Evolutionary conservation across 2,797 vertebrate genomes (phyloP).

Genomic region (Rhabdophis nuchalis): DNA sequence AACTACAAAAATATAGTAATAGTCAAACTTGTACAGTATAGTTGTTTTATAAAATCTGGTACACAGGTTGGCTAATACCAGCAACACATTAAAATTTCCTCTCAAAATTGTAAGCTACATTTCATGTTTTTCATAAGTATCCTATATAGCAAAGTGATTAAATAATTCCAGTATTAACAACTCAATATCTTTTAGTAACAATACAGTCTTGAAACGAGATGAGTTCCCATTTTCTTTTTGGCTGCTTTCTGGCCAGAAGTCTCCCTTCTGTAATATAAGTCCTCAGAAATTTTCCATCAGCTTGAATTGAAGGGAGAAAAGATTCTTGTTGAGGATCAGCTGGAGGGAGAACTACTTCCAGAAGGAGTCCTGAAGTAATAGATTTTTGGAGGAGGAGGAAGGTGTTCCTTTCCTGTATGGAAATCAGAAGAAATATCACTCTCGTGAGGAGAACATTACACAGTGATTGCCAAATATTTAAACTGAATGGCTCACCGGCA

Average conservation of each 20-base stretch:
- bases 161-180: neutral
- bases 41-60: neutral
- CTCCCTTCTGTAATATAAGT: neutral
- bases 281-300: neutral
- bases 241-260: neutral
- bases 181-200: neutral
- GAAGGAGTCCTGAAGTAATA: neutral
- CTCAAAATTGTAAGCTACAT: neutral
- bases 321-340: neutral
- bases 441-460: neutral
- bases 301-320: neutral
- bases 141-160: neutral
- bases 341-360: neutral
- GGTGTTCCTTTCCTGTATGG: neutral
- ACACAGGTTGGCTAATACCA: neutral
- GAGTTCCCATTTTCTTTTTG: neutral
- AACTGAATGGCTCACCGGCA: neutral
- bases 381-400: neutral
- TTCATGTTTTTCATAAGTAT: neutral
- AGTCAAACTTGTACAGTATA: neutral
- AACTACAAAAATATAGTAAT: neutral
- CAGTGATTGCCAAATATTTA: neutral
- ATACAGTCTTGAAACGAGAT: neutral
- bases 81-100: neutral
- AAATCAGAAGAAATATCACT: neutral